Base-by-base conservation (phyloP, 2,888 invertebrate species). In the Ectropis crepuscularia region DNA sequence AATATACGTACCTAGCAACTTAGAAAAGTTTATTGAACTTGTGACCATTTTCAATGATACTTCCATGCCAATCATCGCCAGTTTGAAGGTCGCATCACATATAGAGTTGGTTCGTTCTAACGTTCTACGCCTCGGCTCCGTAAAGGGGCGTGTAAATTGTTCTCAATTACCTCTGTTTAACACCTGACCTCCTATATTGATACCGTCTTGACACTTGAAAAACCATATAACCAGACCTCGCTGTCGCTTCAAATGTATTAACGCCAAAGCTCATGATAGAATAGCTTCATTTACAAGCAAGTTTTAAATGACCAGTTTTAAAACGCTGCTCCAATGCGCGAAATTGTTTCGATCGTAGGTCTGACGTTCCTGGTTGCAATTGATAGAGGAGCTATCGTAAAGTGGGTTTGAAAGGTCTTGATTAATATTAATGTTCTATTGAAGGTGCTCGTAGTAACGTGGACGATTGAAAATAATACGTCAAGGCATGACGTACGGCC, bases 111-210 rank as follows among this genome's bases (percentile, higher is more conserved):
- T 47, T 59, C 11, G 41, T 54, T 58, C 28, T 37, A 10, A 37
- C 46, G 12, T 16, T 41, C 55, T 60, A 64, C 60, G 60, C 60
- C 51, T 37, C 38, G 28, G 50, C 39, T 45, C 37, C 45, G 61
- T 58, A 66, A 54, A 58, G 58, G 54, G 41, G 54, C 50, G 69
- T 69, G 74, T 71, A 68, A 74, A 79, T 78, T 79, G 76, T 53
- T 70, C 71, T 73, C 76, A 79, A 79, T 79, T 78, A 74, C 64
- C 53, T 50, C 69, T 71, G 67, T 70, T 81, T 81, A 76, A 81
- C 80, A 77, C 75, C 75, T 76, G 79, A 81, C 80, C 80, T 53
- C 55, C 39, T 63, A 64, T 61, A 72, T 74, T 75, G 68, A 57
- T 62, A 64, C 57, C 63, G 50, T 66, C 63, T 53, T 58, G 47